phyloP scores from a whole-genome alignment of 2,888 invertebrate species.

The Anthophora plumipes region DNA sequence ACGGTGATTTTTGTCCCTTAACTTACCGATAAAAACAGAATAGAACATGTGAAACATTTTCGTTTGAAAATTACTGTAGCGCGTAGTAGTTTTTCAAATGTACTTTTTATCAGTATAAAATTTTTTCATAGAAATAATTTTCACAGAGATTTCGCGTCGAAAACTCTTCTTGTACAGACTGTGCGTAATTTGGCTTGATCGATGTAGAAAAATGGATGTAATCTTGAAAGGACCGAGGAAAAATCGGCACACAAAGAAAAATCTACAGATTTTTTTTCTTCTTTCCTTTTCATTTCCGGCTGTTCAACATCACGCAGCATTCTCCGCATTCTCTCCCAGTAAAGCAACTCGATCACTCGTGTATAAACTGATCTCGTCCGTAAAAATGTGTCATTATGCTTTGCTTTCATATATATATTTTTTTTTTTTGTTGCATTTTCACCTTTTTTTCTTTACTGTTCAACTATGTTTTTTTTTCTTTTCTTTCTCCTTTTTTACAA shows the following conservation, averaged over 20 bases:
- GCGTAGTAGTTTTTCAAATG: too few relatives aligned
- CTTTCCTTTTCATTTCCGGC: neutral
- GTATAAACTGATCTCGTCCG: conserved; percentile 40
- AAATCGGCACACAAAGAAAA: conserved; percentile 24
- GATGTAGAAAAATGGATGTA: neutral
- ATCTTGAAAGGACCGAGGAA: conserved; percentile 23
- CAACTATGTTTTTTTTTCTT: conserved; percentile 3
- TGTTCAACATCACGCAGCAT: conserved; percentile 13
- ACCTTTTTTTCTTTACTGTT: neutral
- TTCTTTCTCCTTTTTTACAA: conserved; percentile 26
- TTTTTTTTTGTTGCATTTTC: neutral
- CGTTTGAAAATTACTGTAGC: too few relatives aligned
- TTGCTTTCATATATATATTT: neutral
- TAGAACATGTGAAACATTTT: too few relatives aligned
- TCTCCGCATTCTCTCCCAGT: conserved; percentile 18
- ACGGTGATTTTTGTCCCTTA: too few relatives aligned
- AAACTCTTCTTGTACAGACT: too few relatives aligned
- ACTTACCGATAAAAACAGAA: too few relatives aligned
- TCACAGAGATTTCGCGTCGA: too few relatives aligned
- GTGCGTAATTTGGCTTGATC: neutral
- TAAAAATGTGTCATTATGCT: conserved; percentile 37
- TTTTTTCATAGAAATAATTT: too few relatives aligned
- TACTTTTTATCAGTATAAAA: too few relatives aligned
- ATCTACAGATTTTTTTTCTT: neutral
- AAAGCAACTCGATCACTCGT: conserved; percentile 28